Percentiles rank a stretch among this genome's conserved stretches.
phyloP scores from a whole-genome alignment of 2,888 invertebrate genomes.

The Xestia rhomboidea region DNA sequence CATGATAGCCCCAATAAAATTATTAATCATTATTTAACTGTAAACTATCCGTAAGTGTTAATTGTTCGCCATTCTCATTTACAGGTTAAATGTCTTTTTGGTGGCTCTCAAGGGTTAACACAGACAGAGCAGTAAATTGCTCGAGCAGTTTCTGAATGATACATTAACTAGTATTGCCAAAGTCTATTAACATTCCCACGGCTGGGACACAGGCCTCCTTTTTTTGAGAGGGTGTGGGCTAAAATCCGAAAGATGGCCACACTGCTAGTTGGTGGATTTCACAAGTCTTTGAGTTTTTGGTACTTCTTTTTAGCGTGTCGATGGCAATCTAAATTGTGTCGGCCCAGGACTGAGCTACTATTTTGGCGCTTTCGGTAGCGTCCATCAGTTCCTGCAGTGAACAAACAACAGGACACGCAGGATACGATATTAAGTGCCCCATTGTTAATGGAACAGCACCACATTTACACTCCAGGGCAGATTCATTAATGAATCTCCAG shows the following conservation, averaged over 20 bases:
- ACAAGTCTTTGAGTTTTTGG: background rate
- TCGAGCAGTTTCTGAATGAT: background rate
- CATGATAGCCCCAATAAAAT: constrained; percentile 60
- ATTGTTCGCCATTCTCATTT: constrained; percentile 28
- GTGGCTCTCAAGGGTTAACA: background rate
- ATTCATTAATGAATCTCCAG: too few relatives aligned
- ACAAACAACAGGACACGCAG: too few relatives aligned
- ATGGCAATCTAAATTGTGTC: too few relatives aligned
- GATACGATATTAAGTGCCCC: too few relatives aligned
- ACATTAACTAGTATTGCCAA: background rate
- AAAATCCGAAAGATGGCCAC: background rate
- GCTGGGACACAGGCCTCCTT: too few relatives aligned
- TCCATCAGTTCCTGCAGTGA: too few relatives aligned
- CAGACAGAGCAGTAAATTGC: background rate
- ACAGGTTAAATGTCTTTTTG: constrained; percentile 18
- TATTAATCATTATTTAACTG: constrained; percentile 63
- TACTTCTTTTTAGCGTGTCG: background rate
- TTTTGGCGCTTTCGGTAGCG: too few relatives aligned
- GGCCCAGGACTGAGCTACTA: too few relatives aligned
- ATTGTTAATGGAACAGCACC: too few relatives aligned
- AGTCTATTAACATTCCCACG: background rate
- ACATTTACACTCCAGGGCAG: too few relatives aligned
- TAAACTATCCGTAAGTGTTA: constrained; percentile 53
- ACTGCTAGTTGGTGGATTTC: background rate
- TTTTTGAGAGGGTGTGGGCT: background rate